Evolutionary conservation across 1,140 invertebrate genomes (phyloP).

Genomic region (Catajapyx aquilonaris): DNA sequence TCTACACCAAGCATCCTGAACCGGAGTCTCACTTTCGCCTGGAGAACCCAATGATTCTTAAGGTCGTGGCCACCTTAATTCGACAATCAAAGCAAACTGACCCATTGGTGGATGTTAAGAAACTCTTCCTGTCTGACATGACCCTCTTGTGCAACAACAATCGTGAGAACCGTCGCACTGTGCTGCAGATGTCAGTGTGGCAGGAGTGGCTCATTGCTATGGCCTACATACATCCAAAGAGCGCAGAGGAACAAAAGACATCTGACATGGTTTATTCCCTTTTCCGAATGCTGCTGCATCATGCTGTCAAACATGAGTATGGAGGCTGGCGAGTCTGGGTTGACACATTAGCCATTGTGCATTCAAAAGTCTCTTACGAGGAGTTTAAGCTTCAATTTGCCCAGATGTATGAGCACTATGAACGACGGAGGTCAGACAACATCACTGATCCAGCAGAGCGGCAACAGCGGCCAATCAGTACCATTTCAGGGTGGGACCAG

Average conservation of each 20-base stretch:
- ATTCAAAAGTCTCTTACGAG: conserved; percentile 95
- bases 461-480: conserved; percentile 81
- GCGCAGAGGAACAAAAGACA: conserved; percentile 83
- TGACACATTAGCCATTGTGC: conserved; percentile 95
- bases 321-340: conserved; percentile 99
- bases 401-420: conserved; percentile 94
- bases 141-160: conserved; percentile 92
- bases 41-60: conserved; percentile 96
- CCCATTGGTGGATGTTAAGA: conserved; percentile 80
- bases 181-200: conserved; percentile 99
- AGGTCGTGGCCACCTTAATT: conserved; percentile 93
- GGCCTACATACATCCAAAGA: conserved; percentile 93
- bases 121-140: conserved; percentile 92
- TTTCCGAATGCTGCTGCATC: conserved; percentile 91
- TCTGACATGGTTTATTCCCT: conserved; percentile 96
- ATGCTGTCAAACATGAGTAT: conserved; percentile 97
- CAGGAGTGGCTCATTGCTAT: conserved; percentile 99
- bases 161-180: conserved; percentile 85
- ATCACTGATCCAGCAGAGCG: conserved; percentile 81
- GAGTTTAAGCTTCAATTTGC: conserved; percentile 90
- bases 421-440: conserved; percentile 76
- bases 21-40: conserved; percentile 84
- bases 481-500: conserved; percentile 84
- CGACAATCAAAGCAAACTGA: conserved; percentile 87
- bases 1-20: conserved; percentile 76